phyloP scores from a whole-genome alignment of 2,888 invertebrate species.

The Lithophane semibrunnea region DNA sequence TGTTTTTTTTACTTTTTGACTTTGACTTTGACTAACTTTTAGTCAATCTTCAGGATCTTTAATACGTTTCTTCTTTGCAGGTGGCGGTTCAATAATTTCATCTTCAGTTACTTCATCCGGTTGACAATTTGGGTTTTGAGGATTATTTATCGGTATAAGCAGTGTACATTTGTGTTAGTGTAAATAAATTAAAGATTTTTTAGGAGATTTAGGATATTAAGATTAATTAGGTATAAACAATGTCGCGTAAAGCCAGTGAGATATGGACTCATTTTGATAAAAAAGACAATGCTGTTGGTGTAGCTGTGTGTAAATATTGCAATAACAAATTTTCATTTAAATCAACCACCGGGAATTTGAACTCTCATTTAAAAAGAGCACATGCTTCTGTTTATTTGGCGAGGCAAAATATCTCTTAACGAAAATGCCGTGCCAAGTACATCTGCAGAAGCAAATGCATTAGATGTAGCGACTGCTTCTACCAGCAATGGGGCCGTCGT shows the following conservation, averaged over 20 bases:
- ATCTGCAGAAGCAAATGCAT: not conserved
- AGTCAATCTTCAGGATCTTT: no score
- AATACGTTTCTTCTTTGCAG: no score
- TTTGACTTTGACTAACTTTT: no score
- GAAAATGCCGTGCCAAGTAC: not conserved
- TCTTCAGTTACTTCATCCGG: no score
- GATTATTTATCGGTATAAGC: no score
- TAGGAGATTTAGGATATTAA: slow-evolving; percentile 13
- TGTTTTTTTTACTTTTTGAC: slow-evolving; percentile 5
- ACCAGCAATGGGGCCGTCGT: not conserved
- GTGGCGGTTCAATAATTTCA: no score
- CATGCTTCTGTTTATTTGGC: slow-evolving; percentile 1
- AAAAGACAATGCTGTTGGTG: slow-evolving; percentile 5
- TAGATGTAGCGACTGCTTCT: not conserved
- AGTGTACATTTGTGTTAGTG: not conserved
- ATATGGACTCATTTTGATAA: slow-evolving; percentile 15
- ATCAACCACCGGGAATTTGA: slow-evolving; percentile 9
- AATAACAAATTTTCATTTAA: slow-evolving; percentile 3
- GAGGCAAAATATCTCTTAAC: not conserved
- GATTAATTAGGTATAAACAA: not conserved
- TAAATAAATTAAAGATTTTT: slow-evolving; percentile 1
- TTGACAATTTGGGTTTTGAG: no score
- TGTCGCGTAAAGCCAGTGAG: slow-evolving; percentile 12
- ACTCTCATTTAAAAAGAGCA: slow-evolving; percentile 8
- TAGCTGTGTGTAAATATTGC: slow-evolving; percentile 7